Evolutionary conservation across 1,140 invertebrate genomes (phyloP).

Genomic region (Cheumatopsyche charites): DNA sequence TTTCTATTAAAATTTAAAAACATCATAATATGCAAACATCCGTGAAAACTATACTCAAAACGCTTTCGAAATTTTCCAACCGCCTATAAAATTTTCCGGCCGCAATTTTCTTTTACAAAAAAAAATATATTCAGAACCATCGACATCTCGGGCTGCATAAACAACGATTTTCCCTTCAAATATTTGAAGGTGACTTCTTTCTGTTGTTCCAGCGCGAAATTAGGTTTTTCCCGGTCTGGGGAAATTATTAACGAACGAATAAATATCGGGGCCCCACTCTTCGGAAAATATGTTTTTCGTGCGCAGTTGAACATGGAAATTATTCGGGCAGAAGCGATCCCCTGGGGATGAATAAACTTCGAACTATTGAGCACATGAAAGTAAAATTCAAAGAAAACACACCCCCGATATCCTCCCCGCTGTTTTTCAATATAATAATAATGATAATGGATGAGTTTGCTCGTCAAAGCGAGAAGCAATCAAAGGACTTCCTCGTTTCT

Average conservation of each 20-base stretch:
- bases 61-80: too few relatives aligned
- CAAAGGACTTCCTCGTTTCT: too few relatives aligned
- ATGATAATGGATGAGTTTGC: too few relatives aligned
- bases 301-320: background rate
- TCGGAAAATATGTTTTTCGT: conserved; percentile 3
- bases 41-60: too few relatives aligned
- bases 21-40: too few relatives aligned
- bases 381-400: background rate
- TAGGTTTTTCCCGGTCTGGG: background rate
- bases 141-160: background rate
- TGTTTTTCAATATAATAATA: too few relatives aligned
- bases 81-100: too few relatives aligned
- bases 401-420: too few relatives aligned
- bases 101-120: background rate
- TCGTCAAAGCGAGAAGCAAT: too few relatives aligned
- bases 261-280: conserved; percentile 11
- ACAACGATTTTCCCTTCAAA: background rate
- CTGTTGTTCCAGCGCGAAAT: background rate
- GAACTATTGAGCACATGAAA: conserved; percentile 14
- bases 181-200: background rate
- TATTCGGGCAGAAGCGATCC: conserved; percentile 15
- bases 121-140: background rate
- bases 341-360: conserved; percentile 10
- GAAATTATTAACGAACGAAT: conserved; percentile 24
- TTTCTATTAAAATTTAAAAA: too few relatives aligned